phyloP scores from a whole-genome alignment of 2,888 invertebrate species.

The Leucophenga montana region DNA sequence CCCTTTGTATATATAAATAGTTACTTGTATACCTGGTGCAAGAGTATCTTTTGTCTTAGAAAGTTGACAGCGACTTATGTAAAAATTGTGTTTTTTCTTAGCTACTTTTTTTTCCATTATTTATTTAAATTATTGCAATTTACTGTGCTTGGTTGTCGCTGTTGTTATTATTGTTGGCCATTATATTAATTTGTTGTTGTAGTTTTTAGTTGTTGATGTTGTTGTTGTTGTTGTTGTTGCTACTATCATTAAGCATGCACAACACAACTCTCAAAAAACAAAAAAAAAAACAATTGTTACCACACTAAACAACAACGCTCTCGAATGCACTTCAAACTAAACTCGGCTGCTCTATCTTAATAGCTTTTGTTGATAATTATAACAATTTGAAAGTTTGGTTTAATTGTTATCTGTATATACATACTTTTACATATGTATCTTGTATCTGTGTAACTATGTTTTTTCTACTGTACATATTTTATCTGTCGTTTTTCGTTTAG shows the following conservation, averaged over 20 bases:
- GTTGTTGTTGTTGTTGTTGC: conserved; percentile 32
- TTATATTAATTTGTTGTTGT: conserved; percentile 39
- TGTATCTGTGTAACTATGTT: conserved; percentile 17
- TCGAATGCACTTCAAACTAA: background rate
- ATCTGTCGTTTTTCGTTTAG: conserved; percentile 30
- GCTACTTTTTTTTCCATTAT: conserved; percentile 40
- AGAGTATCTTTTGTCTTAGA: conserved; percentile 34
- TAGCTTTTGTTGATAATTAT: conserved; percentile 13
- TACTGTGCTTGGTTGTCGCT: conserved; percentile 30
- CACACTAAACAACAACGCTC: background rate
- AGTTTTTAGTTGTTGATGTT: conserved; percentile 28
- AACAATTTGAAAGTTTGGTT: conserved; percentile 50
- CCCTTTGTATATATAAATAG: conserved; percentile 30
- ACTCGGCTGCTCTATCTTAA: background rate
- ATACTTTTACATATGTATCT: background rate
- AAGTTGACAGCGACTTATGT: conserved; percentile 51
- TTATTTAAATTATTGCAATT: conserved; percentile 59
- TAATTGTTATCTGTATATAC: conserved; percentile 45
- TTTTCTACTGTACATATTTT: background rate
- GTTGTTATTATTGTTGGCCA: conserved; percentile 39
- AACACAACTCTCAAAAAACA: background rate
- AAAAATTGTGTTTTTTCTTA: conserved; percentile 32
- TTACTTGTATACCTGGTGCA: no score
- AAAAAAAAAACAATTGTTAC: background rate
- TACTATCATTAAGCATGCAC: conserved; percentile 10